These are phyloP conservation scores for Alethe diademata DNA, from an alignment of 2,113 vertebrate species.

Conservation along the genomic window DNA sequence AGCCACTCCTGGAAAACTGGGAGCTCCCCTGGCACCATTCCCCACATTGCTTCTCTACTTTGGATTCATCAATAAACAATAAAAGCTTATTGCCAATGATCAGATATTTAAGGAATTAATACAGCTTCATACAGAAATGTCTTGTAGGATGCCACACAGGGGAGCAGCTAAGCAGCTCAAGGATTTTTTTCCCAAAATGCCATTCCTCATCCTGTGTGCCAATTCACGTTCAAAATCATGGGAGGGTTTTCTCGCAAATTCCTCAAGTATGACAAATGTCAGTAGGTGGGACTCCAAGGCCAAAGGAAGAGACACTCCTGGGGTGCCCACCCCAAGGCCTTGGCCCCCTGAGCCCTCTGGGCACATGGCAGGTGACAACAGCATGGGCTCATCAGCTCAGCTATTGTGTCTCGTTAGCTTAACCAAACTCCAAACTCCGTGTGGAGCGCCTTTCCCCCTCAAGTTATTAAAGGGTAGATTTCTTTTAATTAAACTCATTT, in stretches of 20 bases:
- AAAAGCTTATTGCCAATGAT: background rate
- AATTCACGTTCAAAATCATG: background rate
- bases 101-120: background rate
- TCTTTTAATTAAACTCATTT: conserved; percentile 85
- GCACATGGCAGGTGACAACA: conserved; percentile 38
- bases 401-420: conserved; percentile 78
- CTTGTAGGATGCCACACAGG: background rate
- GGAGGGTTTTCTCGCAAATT: background rate
- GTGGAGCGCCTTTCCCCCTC: conserved; percentile 73
- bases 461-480: conserved; percentile 84
- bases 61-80: background rate
- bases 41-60: background rate
- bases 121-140: background rate
- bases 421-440: conserved; percentile 77
- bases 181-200: background rate
- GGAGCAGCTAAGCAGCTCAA: background rate
- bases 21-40: background rate
- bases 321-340: background rate
- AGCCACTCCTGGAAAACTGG: background rate
- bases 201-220: fast-evolving
- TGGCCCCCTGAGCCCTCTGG: fast-evolving
- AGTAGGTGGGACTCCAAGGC: background rate
- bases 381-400: conserved; percentile 72
- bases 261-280: fast-evolving
- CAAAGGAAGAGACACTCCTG: fast-evolving